Conservation (phyloP, 2,113 vertebrate genomes). For the Antennarius striatus region DNA sequence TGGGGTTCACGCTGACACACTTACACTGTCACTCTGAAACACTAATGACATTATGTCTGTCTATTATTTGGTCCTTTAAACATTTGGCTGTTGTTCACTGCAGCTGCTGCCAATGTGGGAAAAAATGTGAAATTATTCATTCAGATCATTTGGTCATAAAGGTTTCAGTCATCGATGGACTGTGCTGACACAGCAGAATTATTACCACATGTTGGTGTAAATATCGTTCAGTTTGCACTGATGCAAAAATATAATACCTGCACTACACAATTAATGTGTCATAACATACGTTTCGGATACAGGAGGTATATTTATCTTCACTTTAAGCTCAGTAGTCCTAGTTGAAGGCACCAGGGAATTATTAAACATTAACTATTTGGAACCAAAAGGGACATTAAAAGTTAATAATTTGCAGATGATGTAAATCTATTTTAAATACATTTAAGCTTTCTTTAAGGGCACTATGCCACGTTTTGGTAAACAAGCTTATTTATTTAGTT, state of each 20-base stretch:
- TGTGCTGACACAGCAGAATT: constrained; percentile 47
- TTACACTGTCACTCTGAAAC: not conserved
- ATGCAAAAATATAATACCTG: constrained; percentile 12
- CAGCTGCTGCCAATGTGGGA: constrained; percentile 36
- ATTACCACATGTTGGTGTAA: constrained; percentile 25
- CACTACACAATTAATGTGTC: not conserved
- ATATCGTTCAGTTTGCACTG: constrained; percentile 11
- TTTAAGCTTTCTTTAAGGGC: not conserved
- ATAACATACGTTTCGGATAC: not conserved
- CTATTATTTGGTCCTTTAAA: constrained; percentile 56
- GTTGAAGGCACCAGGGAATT: constrained; percentile 36
- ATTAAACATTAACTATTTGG: constrained; percentile 3
- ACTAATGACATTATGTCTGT: constrained; percentile 4
- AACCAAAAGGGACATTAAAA: constrained; percentile 4
- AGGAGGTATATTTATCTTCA: constrained; percentile 12
- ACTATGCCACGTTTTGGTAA: not conserved
- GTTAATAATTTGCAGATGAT: not conserved
- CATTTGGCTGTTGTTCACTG: constrained; percentile 26
- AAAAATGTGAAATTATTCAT: constrained; percentile 31
- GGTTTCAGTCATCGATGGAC: constrained; percentile 17
- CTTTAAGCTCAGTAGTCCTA: constrained; percentile 50
- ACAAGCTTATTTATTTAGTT: not conserved
- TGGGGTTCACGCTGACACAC: constrained; percentile 20
- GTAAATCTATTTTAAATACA: no score
- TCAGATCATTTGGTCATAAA: constrained; percentile 56